Conservation (phyloP, 2,113 vertebrate genomes). For the Albula glossodonta region DNA sequence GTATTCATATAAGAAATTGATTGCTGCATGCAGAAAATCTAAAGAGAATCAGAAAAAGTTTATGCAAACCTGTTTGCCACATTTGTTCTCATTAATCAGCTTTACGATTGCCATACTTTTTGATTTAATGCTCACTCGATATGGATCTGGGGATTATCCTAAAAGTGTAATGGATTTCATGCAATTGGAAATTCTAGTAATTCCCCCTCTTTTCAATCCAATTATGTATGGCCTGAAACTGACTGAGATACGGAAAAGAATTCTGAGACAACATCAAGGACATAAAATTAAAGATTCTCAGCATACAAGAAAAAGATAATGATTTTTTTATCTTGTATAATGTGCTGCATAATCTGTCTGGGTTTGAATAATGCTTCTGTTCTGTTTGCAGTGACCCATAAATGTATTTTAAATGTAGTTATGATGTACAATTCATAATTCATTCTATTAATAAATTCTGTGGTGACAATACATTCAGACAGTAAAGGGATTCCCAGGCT, state of each 20-base stretch:
- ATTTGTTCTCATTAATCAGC: constrained; percentile 9
- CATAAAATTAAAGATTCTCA: not conserved
- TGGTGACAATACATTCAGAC: no score
- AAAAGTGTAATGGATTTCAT: not conserved
- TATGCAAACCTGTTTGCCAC: not conserved
- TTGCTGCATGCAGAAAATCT: constrained; percentile 1
- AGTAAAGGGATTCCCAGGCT: no score
- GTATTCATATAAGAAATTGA: constrained; percentile 15
- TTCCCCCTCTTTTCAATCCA: not conserved
- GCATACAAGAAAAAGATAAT: not conserved
- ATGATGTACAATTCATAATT: no score
- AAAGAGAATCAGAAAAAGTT: constrained; percentile 6
- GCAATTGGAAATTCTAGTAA: not conserved
- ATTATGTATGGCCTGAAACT: not conserved
- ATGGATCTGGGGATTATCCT: constrained; percentile 14
- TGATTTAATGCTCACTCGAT: constrained; percentile 19
- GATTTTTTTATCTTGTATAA: not conserved
- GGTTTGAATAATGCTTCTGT: no score
- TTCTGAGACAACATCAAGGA: not conserved
- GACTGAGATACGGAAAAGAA: constrained; percentile 1
- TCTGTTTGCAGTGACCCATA: no score
- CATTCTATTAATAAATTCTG: no score
- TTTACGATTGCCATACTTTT: constrained; percentile 9
- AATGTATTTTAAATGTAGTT: no score
- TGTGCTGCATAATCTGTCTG: not conserved